Conservation (phyloP, 1,140 invertebrate genomes). For the Eubasilissa regina region DNA sequence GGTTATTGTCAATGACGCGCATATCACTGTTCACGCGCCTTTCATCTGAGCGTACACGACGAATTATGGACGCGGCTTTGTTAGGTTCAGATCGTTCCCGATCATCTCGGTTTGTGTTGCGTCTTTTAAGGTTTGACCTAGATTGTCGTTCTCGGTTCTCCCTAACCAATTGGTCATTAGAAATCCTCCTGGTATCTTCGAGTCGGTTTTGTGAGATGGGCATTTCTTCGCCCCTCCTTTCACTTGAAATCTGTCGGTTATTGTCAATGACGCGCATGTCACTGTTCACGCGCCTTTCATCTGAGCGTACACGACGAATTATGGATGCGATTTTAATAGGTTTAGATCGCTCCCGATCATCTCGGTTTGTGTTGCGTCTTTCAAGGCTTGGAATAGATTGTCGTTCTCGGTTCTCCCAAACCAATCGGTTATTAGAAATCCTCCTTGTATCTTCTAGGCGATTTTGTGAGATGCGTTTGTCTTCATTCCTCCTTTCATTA, state of each 20-base stretch:
- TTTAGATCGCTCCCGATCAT: too few relatives aligned
- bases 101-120: neutral
- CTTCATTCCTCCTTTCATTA: neutral
- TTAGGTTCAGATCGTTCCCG: neutral
- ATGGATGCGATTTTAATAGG: too few relatives aligned
- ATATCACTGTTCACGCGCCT: too few relatives aligned
- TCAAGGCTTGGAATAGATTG: too few relatives aligned
- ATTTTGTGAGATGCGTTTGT: neutral
- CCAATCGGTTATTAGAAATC: neutral
- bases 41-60: too few relatives aligned
- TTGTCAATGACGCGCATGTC: neutral
- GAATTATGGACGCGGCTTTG: neutral
- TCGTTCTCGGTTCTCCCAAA: too few relatives aligned
- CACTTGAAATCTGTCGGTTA: neutral
- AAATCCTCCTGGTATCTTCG: neutral
- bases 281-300: too few relatives aligned
- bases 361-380: too few relatives aligned
- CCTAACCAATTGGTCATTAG: neutral
- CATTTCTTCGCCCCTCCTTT: neutral
- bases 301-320: too few relatives aligned
- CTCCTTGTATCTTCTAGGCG: neutral
- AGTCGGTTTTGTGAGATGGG: constrained; percentile 1
- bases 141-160: constrained; percentile 2
- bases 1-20: too few relatives aligned
- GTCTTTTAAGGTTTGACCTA: constrained; percentile 1